Base-by-base conservation (phyloP, 2,113 vertebrate genomes). In the Cariama cristata region DNA sequence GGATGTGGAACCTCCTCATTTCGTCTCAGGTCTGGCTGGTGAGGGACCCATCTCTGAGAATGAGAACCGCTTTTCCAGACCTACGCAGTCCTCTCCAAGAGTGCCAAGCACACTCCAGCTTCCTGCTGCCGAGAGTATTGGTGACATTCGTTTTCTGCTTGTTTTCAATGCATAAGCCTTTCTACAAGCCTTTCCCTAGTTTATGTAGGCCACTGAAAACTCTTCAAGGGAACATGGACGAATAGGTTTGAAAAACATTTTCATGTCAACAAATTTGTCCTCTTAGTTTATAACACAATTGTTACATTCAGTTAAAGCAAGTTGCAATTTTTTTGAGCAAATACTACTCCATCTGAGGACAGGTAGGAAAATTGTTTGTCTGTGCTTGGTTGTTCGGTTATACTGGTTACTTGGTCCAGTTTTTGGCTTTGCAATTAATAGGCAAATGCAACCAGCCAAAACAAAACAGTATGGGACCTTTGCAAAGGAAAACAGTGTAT, bases 21-120 rank as follows among this genome's bases (percentile, higher is more conserved):
- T 89, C 2, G 0, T 52, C 27, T 79, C 0, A 0, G 24, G 49
- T 42, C 24, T 79, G 62, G 30, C 60, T 74, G 30, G 8, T 59
- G 28, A 75, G 32, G 47, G 18, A 45, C 33, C 22, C 2, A 0
- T 19, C 28, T 49, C 44, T 81, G 63, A 81, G 60, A 53, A 71
- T 16, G 22, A 71, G 23, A 87, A 55, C 40, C 72, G 20, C 38
- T 93, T 82, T 75, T 87, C 66, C n/a, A 68, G 26, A 79, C 21
- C 15, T 47, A 40, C 0, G 3, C 26, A 60, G 58, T 56, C 55
- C 12, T 90, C 21, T 79, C 56, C 35, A 56, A 33, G 56, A 68
- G n/a, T 47, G 32, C 38, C 73, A 74, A 81, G 56, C 23, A 35
- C 9, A 9, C 28, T 80, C 33, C 24, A 42, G 27, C 38, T 44